Percentiles rank a stretch among this genome's conserved stretches.
phyloP scores from a whole-genome alignment of 2,888 invertebrate species.

The Silvanus unidentatus region DNA sequence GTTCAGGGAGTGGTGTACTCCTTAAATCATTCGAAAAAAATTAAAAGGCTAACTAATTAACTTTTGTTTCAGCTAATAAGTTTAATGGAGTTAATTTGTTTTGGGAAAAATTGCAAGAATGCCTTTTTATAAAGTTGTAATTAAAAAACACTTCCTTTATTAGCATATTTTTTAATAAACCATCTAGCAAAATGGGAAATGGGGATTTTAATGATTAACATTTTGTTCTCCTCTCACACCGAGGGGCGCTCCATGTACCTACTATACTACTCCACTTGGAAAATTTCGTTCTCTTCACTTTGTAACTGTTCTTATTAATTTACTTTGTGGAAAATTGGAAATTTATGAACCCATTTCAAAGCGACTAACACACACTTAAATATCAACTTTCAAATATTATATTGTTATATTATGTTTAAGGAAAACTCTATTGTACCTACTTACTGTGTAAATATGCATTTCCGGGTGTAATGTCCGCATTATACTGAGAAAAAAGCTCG shows the following conservation, averaged over 20 bases:
- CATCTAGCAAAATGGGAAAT: background rate
- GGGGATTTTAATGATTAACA: slow-evolving; percentile 15
- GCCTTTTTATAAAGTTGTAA: slow-evolving; percentile 2
- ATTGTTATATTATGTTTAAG: too few relatives aligned
- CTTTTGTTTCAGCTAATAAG: too few relatives aligned
- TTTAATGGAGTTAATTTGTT: background rate
- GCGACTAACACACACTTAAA: too few relatives aligned
- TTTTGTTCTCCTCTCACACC: too few relatives aligned
- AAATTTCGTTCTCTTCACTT: slow-evolving; percentile 21
- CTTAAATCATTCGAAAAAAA: too few relatives aligned
- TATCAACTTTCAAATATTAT: too few relatives aligned
- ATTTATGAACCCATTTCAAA: too few relatives aligned
- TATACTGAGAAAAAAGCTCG: background rate
- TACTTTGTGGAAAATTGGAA: slow-evolving; percentile 22
- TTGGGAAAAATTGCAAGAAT: slow-evolving; percentile 1
- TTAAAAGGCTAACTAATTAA: too few relatives aligned
- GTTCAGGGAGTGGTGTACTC: too few relatives aligned
- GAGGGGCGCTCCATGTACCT: too few relatives aligned
- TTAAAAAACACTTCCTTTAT: slow-evolving; percentile 19
- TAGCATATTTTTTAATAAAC: slow-evolving; percentile 26
- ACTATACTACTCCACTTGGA: slow-evolving; percentile 15
- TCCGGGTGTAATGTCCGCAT: background rate
- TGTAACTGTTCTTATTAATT: slow-evolving; percentile 20
- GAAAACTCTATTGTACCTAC: too few relatives aligned
- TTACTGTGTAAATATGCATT: background rate